Percentiles rank a stretch among this genome's conserved stretches.
Evolutionary conservation across 2,888 invertebrate genomes (phyloP).

Genomic region (Homarus gammarus): DNA sequence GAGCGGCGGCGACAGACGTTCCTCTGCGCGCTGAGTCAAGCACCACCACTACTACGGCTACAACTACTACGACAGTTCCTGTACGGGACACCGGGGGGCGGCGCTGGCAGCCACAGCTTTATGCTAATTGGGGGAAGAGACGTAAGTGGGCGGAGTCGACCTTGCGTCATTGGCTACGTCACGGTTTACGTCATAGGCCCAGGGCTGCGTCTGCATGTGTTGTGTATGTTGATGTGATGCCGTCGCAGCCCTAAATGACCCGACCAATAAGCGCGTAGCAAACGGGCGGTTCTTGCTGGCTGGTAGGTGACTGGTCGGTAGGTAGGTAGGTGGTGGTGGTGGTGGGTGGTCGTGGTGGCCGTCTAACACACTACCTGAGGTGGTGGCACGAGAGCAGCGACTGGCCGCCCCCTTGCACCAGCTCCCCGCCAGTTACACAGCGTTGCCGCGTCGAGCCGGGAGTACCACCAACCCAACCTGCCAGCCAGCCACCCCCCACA

Average conservation of each 20-base stretch:
- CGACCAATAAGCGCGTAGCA: not conserved
- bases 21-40: no score
- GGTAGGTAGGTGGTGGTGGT: not conserved
- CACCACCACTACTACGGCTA: no score
- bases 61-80: not conserved
- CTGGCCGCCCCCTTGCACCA: not conserved
- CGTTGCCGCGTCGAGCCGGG: not conserved
- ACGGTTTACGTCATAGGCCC: constrained; percentile 33
- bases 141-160: constrained; percentile 23
- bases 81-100: not conserved
- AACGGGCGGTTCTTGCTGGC: not conserved
- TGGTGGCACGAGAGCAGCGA: constrained; percentile 9
- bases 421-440: not conserved
- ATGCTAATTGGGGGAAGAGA: not conserved
- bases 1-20: no score
- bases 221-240: constrained; percentile 18
- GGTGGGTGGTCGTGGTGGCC: not conserved
- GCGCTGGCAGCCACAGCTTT: constrained; percentile 10
- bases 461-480: not conserved
- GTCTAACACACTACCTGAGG: constrained; percentile 20
- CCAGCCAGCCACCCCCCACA: not conserved
- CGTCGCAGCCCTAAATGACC: constrained; percentile 17
- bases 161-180: constrained; percentile 30
- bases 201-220: constrained; percentile 4
- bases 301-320: not conserved